Percentiles rank a stretch among this genome's conserved stretches.
Conservation (phyloP, 2,797 vertebrate species). For the Poecilia wingei region DNA sequence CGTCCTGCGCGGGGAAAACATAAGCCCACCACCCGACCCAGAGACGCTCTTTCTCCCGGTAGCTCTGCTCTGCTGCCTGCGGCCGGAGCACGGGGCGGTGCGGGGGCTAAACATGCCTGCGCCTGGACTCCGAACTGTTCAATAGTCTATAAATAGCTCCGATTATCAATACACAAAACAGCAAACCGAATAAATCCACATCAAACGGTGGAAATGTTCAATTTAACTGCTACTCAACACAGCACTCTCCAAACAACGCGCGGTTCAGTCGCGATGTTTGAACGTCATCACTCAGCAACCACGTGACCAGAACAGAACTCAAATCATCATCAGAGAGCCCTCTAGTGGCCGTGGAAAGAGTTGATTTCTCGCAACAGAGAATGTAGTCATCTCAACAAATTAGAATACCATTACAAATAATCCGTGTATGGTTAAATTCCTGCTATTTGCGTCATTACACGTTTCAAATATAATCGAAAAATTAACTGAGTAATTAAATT, state of each 20-base stretch:
- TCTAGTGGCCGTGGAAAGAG: neutral
- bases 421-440: neutral
- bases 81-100: conserved; percentile 65
- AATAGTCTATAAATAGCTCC: neutral
- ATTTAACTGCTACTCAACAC: neutral
- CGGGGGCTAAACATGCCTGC: conserved; percentile 78
- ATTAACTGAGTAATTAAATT: neutral
- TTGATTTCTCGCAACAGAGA: neutral
- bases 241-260: conserved; percentile 54
- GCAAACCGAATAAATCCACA: neutral
- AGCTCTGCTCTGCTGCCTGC: conserved; percentile 66
- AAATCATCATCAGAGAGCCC: neutral
- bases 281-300: conserved; percentile 40
- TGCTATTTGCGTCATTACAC: neutral
- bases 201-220: neutral
- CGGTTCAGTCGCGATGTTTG: conserved; percentile 49
- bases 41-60: conserved; percentile 72
- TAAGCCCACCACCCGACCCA: conserved; percentile 55
- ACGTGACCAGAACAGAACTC: neutral
- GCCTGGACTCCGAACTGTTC: neutral
- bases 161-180: neutral
- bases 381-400: neutral
- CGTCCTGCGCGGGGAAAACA: conserved; percentile 79
- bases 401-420: neutral
- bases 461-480: neutral